Percentiles rank a stretch among this genome's conserved stretches.
Conservation (phyloP, 2,888 invertebrate genomes). For the Parnassius apollo region DNA sequence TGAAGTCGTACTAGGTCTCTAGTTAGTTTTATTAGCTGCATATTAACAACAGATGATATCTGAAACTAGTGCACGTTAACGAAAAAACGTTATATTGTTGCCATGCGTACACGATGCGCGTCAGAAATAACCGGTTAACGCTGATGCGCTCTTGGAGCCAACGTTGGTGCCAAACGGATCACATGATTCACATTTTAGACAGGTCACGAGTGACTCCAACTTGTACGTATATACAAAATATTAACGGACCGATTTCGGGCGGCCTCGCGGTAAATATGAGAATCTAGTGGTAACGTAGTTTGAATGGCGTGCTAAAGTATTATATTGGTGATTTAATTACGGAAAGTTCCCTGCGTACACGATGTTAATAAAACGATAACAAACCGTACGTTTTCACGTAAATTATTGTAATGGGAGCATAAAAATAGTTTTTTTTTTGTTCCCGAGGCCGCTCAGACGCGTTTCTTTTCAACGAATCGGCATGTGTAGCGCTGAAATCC, state of each 20-base stretch:
- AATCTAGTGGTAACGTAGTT: neutral
- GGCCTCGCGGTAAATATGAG: slow-evolving; percentile 15
- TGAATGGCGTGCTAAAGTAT: neutral
- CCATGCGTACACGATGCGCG: slow-evolving; percentile 55
- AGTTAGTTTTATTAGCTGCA: neutral
- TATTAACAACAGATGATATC: neutral
- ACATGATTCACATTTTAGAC: slow-evolving; percentile 73
- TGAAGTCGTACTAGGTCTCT: neutral
- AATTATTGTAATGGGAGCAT: slow-evolving; percentile 36
- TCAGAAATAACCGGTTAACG: slow-evolving; percentile 64
- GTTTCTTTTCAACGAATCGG: neutral
- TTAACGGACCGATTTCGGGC: slow-evolving; percentile 19
- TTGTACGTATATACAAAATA: slow-evolving; percentile 16
- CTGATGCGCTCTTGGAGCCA: slow-evolving; percentile 60
- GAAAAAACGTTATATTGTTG: slow-evolving; percentile 47
- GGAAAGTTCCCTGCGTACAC: neutral
- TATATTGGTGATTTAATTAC: neutral
- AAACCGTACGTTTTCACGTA: slow-evolving; percentile 4
- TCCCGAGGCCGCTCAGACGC: slow-evolving; percentile 1
- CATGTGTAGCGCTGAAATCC: neutral
- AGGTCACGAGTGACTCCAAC: slow-evolving; percentile 69
- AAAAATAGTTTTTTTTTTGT: slow-evolving; percentile 32
- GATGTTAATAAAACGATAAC: neutral
- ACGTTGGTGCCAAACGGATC: slow-evolving; percentile 71
- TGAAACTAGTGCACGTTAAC: slow-evolving; percentile 14